A percentile compares a stretch with the other conserved stretches of the same genome.
phyloP scores from a whole-genome alignment of 2,113 vertebrate genomes.

The Periophthalmodon schlosseri region DNA sequence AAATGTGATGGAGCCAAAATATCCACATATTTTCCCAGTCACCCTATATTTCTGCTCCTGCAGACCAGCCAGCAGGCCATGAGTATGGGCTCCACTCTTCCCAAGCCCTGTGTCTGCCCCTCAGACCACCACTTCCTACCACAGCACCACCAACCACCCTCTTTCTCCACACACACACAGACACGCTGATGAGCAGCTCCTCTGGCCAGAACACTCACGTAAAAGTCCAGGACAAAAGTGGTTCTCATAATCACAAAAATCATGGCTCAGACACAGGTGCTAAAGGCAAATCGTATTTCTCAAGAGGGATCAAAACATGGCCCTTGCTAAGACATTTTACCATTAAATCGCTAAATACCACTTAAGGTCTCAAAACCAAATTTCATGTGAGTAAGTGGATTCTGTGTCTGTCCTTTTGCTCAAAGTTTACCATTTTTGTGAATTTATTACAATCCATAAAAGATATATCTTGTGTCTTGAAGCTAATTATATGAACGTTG shows the following conservation, averaged over 20 bases:
- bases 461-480: too few species aligned
- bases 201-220: constrained; percentile 53
- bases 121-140: constrained; percentile 62
- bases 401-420: too few species aligned
- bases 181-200: constrained; percentile 26
- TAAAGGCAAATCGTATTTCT: too few species aligned
- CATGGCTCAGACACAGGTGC: not conserved
- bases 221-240: constrained; percentile 10
- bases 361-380: too few species aligned
- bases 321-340: too few species aligned
- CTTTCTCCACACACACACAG: not conserved
- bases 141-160: constrained; percentile 44
- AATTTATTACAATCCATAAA: too few species aligned
- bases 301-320: too few species aligned
- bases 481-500: too few species aligned
- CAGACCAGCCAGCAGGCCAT: constrained; percentile 50
- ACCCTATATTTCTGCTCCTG: constrained; percentile 40
- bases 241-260: not conserved
- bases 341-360: too few species aligned
- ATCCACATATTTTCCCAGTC: constrained; percentile 64
- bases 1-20: constrained; percentile 58
- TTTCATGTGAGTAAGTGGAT: too few species aligned
- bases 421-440: too few species aligned
- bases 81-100: constrained; percentile 63
- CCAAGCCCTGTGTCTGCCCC: constrained; percentile 40